Evolutionary conservation across 2,888 invertebrate genomes (phyloP).

Genomic region (Muschampia staudingeri): DNA sequence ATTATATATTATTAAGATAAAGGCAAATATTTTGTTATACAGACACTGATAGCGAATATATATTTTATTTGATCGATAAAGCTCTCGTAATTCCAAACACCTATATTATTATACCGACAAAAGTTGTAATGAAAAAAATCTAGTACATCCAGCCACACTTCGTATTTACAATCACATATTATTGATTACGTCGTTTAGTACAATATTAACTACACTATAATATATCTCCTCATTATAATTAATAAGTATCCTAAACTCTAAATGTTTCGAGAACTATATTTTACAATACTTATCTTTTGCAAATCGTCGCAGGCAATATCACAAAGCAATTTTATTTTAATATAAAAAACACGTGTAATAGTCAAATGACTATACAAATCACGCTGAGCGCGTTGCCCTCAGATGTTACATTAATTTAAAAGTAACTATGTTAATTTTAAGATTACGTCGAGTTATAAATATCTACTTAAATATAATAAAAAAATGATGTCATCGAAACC

Average conservation of each 20-base stretch:
- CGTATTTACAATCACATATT: conserved; percentile 75
- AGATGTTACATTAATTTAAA: conserved; percentile 35
- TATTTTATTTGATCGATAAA: conserved; percentile 74
- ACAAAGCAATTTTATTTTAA: conserved; percentile 81
- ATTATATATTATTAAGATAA: conserved; percentile 34
- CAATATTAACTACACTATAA: conserved; percentile 66
- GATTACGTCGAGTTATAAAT: conserved; percentile 32
- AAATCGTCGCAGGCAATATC: conserved; percentile 81
- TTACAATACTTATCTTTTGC: conserved; percentile 69
- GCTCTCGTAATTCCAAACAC: conserved; percentile 78
- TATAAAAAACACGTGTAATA: conserved; percentile 78
- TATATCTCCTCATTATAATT: conserved; percentile 11
- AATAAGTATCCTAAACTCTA: neutral
- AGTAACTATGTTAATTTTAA: conserved; percentile 25
- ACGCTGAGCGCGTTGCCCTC: conserved; percentile 69
- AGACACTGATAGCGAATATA: conserved; percentile 61
- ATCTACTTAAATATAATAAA: conserved; percentile 43
- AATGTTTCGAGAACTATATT: conserved; percentile 67
- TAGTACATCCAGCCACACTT: conserved; percentile 65
- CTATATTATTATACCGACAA: conserved; percentile 66
- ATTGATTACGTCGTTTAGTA: conserved; percentile 30
- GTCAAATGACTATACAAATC: conserved; percentile 78
- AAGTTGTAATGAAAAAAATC: conserved; percentile 72
- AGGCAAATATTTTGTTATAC: conserved; percentile 53
- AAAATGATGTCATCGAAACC: conserved; percentile 37